Evolutionary conservation across 2,113 vertebrate genomes (phyloP).

Genomic region (Ifrita kowaldi): DNA sequence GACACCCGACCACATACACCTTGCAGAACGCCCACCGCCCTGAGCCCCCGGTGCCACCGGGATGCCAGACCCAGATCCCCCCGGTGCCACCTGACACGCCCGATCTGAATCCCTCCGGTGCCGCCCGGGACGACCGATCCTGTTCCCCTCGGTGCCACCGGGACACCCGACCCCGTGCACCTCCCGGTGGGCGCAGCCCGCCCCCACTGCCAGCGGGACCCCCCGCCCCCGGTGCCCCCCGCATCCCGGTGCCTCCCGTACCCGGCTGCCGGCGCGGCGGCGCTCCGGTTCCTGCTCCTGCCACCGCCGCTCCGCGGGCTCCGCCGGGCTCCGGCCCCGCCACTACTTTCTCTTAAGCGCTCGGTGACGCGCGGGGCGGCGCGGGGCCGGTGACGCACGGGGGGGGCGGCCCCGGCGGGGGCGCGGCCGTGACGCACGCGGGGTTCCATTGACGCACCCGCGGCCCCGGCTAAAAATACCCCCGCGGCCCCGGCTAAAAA

Average conservation of each 20-base stretch:
- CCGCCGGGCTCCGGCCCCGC: constrained; percentile 21
- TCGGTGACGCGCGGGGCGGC: constrained; percentile 79
- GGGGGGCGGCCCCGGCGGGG: constrained; percentile 46
- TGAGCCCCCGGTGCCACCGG: background rate
- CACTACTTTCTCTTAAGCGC: constrained; percentile 52
- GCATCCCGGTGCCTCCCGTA: background rate
- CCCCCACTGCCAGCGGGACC: background rate
- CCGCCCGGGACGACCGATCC: background rate
- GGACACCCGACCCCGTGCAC: background rate
- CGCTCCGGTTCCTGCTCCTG: background rate
- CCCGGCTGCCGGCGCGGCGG: constrained; percentile 12
- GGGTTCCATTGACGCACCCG: constrained; percentile 95
- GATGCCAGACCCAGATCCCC: background rate
- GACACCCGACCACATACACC: background rate
- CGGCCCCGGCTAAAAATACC: constrained; percentile 86
- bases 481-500: constrained; percentile 75
- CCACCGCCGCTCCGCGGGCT: background rate
- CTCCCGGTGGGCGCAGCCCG: background rate
- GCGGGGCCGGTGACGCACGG: constrained; percentile 71
- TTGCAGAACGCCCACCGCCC: background rate
- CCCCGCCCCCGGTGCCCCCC: background rate
- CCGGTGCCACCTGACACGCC: background rate
- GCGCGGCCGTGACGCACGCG: constrained; percentile 90
- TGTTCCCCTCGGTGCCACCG: background rate
- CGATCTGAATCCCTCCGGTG: background rate